phyloP scores from a whole-genome alignment of 2,113 vertebrate genomes.

The Myrmecophaga tridactyla region DNA sequence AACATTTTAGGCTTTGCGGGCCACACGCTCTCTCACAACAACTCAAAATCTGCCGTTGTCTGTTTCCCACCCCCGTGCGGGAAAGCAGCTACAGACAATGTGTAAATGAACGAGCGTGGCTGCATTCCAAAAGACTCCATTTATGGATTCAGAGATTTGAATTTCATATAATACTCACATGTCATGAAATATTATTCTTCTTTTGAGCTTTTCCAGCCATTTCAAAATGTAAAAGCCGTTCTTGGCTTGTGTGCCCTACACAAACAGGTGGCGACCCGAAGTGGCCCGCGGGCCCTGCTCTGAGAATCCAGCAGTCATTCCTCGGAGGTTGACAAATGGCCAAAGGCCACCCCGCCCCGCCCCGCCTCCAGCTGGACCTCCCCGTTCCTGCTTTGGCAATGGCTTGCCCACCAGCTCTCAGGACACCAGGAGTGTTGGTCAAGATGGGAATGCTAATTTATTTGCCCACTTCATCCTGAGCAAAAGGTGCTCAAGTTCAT shows the following conservation, averaged over 20 bases:
- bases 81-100: not conserved
- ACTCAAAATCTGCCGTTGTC: not conserved
- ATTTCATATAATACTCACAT: not conserved
- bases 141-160: not conserved
- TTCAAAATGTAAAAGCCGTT: not conserved
- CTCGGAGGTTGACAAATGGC: not conserved
- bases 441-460: not conserved
- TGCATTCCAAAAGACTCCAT: not conserved
- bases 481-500: not conserved
- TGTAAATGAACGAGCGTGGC: not conserved
- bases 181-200: not conserved
- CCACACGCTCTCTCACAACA: not conserved
- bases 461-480: not conserved
- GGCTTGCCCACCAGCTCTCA: not conserved
- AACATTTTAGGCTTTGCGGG: not conserved
- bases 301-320: not conserved
- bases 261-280: not conserved
- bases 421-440: not conserved
- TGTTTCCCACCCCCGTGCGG: too few relatives aligned
- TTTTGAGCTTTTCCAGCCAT: not conserved
- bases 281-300: not conserved
- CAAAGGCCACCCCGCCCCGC: not conserved
- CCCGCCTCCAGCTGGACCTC: not conserved
- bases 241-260: not conserved
- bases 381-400: not conserved